These are phyloP conservation scores for Catajapyx aquilonaris DNA, from an alignment of 1,140 invertebrate species.

Conservation along the genomic window DNA sequence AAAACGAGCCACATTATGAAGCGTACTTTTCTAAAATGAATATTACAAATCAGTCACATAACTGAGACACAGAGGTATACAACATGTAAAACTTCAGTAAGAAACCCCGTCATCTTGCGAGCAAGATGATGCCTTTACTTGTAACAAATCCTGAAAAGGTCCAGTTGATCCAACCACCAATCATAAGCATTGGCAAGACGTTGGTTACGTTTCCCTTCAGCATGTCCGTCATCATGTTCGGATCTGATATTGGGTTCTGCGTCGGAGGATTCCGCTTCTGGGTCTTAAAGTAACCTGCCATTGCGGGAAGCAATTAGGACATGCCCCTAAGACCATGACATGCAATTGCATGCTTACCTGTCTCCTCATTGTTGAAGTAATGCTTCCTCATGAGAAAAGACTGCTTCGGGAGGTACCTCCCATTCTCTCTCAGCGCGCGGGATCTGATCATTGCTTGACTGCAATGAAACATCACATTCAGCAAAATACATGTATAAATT, in stretches of 20 bases:
- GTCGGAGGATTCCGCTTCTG: slow-evolving; percentile 65
- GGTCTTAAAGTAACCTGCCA: slow-evolving; percentile 56
- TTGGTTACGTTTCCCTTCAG: slow-evolving; percentile 97
- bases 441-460: slow-evolving; percentile 92
- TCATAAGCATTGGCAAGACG: slow-evolving; percentile 94
- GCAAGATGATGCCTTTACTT: too few species aligned
- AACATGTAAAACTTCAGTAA: too few species aligned
- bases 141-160: slow-evolving; percentile 99
- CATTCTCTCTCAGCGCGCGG: slow-evolving; percentile 83
- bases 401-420: slow-evolving; percentile 84
- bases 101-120: too few species aligned
- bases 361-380: slow-evolving; percentile 91
- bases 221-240: slow-evolving; percentile 97
- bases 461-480: slow-evolving; percentile 13
- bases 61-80: too few species aligned
- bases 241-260: slow-evolving; percentile 93
- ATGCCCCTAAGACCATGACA: too few species aligned
- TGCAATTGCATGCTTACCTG: slow-evolving; percentile 28
- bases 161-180: slow-evolving; percentile 99
- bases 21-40: too few species aligned
- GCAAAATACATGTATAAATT: slow-evolving; percentile 1
- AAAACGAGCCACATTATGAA: too few species aligned
- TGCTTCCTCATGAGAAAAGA: slow-evolving; percentile 86
- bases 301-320: slow-evolving; percentile 2
- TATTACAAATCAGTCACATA: too few species aligned